Percentiles rank a stretch among this genome's conserved stretches.
Evolutionary conservation across 1,140 invertebrate species (phyloP).

Genomic region (Homarus americanus): DNA sequence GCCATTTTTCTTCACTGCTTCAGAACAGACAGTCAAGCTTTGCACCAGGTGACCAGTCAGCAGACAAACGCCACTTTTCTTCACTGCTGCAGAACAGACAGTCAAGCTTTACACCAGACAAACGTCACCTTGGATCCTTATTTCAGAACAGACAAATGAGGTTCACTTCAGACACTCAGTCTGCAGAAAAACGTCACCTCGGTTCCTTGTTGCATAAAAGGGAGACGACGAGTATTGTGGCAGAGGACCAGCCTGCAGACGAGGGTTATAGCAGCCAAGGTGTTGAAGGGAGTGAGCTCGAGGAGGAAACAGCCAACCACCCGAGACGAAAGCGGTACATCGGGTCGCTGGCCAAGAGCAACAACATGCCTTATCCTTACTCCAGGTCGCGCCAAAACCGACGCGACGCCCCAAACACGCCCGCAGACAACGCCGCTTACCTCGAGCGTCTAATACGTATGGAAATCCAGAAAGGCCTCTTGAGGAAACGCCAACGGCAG

Average conservation of each 20-base stretch:
- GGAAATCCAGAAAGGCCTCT: slow-evolving; percentile 35
- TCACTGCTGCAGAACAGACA: slow-evolving; percentile 7
- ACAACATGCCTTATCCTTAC: slow-evolving; percentile 53
- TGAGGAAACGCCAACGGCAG: slow-evolving; percentile 42
- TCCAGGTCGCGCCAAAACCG: slow-evolving; percentile 57
- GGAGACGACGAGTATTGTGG: too few species aligned
- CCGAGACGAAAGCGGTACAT: slow-evolving; percentile 51
- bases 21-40: background rate
- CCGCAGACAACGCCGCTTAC: slow-evolving; percentile 14
- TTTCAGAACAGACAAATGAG: background rate
- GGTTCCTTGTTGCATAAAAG: too few species aligned
- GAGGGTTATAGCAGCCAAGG: too few species aligned
- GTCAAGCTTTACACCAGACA: background rate
- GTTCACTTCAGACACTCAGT: background rate
- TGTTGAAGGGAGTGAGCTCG: background rate
- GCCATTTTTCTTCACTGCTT: slow-evolving; percentile 13
- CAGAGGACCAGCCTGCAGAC: too few species aligned
- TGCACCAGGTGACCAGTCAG: background rate
- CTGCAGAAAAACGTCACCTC: background rate
- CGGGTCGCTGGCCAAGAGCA: slow-evolving; percentile 31
- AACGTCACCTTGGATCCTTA: background rate
- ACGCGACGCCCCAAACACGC: slow-evolving; percentile 47
- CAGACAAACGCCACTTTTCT: slow-evolving; percentile 32
- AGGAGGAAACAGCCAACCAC: background rate
- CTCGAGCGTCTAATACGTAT: slow-evolving; percentile 48